A percentile compares a stretch with the other conserved stretches of the same genome.
Conservation (phyloP, 2,113 vertebrate species). For the Halcyon senegalensis region DNA sequence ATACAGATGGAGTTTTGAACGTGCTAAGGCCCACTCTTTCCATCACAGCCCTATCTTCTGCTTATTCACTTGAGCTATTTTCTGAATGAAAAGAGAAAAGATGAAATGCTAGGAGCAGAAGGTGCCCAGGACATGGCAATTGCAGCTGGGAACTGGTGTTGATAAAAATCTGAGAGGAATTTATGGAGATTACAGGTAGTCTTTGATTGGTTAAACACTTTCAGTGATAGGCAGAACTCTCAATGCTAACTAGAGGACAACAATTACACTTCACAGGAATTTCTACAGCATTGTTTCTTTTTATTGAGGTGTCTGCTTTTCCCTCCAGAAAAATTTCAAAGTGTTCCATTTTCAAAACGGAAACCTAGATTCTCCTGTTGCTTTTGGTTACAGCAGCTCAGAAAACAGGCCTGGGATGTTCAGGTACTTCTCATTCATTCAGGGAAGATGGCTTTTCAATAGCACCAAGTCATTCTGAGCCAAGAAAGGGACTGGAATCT, state of each 20-base stretch:
- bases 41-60: not conserved
- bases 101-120: not conserved
- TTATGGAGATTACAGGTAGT: not conserved
- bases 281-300: not conserved
- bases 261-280: not conserved
- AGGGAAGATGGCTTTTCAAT: not conserved
- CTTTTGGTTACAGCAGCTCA: not conserved
- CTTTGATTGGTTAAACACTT: not conserved
- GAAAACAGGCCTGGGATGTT: not conserved
- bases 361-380: not conserved
- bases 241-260: not conserved
- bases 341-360: not conserved
- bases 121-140: not conserved
- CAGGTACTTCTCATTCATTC: not conserved
- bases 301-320: not conserved
- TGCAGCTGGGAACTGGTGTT: not conserved
- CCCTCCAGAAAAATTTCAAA: not conserved
- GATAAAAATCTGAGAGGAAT: constrained; percentile 2
- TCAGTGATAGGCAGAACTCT: not conserved
- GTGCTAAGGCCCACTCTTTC: not conserved
- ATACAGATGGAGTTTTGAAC: not conserved
- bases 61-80: not conserved
- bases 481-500: not conserved
- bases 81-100: not conserved
- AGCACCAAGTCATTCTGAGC: not conserved